phyloP scores from a whole-genome alignment of 1,140 invertebrate genomes.

The Aethina tumida region DNA sequence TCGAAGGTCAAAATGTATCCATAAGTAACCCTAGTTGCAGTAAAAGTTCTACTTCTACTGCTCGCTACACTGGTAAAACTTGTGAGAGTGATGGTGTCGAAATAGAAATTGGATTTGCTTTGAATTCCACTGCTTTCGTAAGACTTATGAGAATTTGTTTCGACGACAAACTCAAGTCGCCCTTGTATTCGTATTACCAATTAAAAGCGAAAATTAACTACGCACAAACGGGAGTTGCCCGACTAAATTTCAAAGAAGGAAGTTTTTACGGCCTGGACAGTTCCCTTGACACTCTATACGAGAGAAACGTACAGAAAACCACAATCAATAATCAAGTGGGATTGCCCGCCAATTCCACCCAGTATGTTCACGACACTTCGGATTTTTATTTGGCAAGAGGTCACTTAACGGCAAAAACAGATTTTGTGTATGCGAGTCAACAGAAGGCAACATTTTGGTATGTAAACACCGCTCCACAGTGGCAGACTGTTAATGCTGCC shows the following conservation, averaged over 20 bases:
- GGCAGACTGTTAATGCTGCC: slow-evolving; percentile 45
- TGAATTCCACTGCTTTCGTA: slow-evolving; percentile 18
- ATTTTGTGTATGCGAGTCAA: slow-evolving; percentile 48
- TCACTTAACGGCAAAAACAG: slow-evolving; percentile 55
- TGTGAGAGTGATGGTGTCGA: slow-evolving; percentile 32
- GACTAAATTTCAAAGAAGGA: slow-evolving; percentile 28
- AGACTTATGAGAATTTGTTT: slow-evolving; percentile 23
- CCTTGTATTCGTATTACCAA: slow-evolving; percentile 23
- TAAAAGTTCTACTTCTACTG: slow-evolving; percentile 16
- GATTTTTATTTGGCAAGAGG: slow-evolving; percentile 45
- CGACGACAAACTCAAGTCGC: slow-evolving; percentile 17
- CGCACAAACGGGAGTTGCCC: slow-evolving; percentile 28
- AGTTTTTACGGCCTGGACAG: slow-evolving; percentile 25
- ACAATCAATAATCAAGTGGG: slow-evolving; percentile 26
- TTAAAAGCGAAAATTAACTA: slow-evolving; percentile 25
- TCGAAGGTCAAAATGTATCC: slow-evolving; percentile 6
- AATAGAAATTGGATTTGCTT: slow-evolving; percentile 25
- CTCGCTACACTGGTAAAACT: slow-evolving; percentile 26
- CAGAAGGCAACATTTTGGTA: slow-evolving; percentile 47
- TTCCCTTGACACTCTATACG: slow-evolving; percentile 26
- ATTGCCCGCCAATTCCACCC: slow-evolving; percentile 19
- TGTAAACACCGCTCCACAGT: slow-evolving; percentile 46
- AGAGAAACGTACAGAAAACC: slow-evolving; percentile 10
- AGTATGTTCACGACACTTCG: slow-evolving; percentile 32
- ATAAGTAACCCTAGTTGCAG: slow-evolving; percentile 16